Base-by-base conservation (phyloP, 2,888 invertebrate species). In the Ceraclea dissimilis region DNA sequence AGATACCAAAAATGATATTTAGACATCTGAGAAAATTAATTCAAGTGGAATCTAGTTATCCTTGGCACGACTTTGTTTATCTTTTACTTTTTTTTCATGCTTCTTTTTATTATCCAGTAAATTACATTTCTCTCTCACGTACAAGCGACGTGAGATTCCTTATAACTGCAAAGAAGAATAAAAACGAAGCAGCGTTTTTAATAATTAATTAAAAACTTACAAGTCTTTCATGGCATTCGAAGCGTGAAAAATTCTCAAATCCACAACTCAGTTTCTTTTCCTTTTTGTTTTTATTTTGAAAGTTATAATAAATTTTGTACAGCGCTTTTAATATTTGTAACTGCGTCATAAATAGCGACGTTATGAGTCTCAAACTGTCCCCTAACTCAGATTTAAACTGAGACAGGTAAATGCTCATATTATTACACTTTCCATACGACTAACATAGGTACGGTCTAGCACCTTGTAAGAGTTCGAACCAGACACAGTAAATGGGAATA, bases 351-450 rank as follows among this genome's bases (percentile, higher is more conserved):
- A 39, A 39, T 39, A 39, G 13, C 13, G 13, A 39, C 39, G 16
- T 39, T 39, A 39, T 16, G 39, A 39, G 39, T 51, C 22, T 31
- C 44, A 48, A 34, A 52, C 59, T 56, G 59, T 59, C 59, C 53
- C 56, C 56, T 59, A 59, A 59, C 56, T 59, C 56, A 59, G 59
- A 50, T 56, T 59, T 56, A 59, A 22, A 22, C 39, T 6, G 44
- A 21, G 54, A 54, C 58, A 58, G 58, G 54, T 58, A 54, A 39
- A 39, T 16, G 13, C 13, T 39, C 13, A 13, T 39, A 39, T 4
- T 26, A 26, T n/a, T n/a, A 26, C 10, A 26, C 26, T 10, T 6
- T 4, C 26, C 26, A 26, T 26, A 6, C 10, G 26, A n/a, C n/a
- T 26, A 26, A 26, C 10, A 26, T 26, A 6, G 26, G 5, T 10